phyloP scores from a whole-genome alignment of 1,140 invertebrate genomes.

The Belonocnema kinseyi region DNA sequence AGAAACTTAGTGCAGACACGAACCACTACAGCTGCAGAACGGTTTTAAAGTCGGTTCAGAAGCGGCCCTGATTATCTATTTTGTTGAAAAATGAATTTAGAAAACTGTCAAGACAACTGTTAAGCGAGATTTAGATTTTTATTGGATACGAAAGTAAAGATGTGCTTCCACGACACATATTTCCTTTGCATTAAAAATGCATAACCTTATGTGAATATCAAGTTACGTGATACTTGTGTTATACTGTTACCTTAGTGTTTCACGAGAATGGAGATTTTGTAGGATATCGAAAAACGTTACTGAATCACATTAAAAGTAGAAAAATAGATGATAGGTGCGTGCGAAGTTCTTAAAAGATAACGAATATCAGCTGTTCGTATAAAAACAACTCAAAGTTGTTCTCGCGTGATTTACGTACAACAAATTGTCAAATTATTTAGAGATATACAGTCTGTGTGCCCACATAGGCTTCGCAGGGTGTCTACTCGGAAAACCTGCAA shows the following conservation, averaged over 20 bases:
- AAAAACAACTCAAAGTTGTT: not conserved
- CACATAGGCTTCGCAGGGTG: no score
- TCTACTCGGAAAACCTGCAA: no score
- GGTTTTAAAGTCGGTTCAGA: no score
- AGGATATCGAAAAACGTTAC: slow-evolving; percentile 40
- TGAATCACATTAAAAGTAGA: slow-evolving; percentile 36
- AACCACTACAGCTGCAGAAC: no score
- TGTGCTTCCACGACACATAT: slow-evolving; percentile 70
- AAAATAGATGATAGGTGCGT: slow-evolving; percentile 42
- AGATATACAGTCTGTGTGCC: not conserved
- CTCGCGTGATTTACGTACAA: not conserved
- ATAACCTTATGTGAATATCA: slow-evolving; percentile 46
- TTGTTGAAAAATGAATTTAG: not conserved
- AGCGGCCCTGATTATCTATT: no score
- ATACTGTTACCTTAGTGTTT: slow-evolving; percentile 15
- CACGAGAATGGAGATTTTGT: slow-evolving; percentile 41
- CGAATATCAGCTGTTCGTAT: no score
- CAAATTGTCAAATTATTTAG: slow-evolving; percentile 8
- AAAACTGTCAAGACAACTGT: slow-evolving; percentile 13
- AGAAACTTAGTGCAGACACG: no score
- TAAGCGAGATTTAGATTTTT: slow-evolving; percentile 34
- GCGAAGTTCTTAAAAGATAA: slow-evolving; percentile 20
- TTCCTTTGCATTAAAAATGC: slow-evolving; percentile 64
- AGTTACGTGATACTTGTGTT: slow-evolving; percentile 34
- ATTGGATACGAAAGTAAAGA: slow-evolving; percentile 47